Evolutionary conservation across 2,113 vertebrate species (phyloP).

Genomic region (Spea multiplicata): DNA sequence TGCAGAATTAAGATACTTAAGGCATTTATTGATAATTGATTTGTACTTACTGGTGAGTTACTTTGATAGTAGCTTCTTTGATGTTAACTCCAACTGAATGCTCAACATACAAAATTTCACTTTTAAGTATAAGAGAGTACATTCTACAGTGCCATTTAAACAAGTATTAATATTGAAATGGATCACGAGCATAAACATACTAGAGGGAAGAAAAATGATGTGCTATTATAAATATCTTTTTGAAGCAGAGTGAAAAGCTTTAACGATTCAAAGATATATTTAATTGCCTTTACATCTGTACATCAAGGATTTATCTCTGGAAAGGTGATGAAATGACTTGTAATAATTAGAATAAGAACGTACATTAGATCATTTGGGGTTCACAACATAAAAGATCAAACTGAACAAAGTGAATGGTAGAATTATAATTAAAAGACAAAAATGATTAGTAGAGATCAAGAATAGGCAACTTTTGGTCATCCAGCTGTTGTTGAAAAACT

Average conservation of each 20-base stretch:
- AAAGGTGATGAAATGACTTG: slow-evolving; percentile 19
- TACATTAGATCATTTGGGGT: slow-evolving; percentile 18
- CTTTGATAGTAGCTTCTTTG: slow-evolving; percentile 31
- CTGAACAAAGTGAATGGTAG: slow-evolving; percentile 4
- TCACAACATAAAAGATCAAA: slow-evolving; percentile 14
- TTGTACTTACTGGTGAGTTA: slow-evolving; percentile 17
- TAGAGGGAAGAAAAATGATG: slow-evolving; percentile 11
- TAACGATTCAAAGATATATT: slow-evolving; percentile 31
- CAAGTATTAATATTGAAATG: slow-evolving; percentile 10
- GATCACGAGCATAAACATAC: neutral
- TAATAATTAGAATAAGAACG: slow-evolving; percentile 13
- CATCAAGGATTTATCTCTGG: slow-evolving; percentile 13
- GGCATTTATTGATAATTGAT: slow-evolving; percentile 20
- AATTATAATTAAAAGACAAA: slow-evolving; percentile 2
- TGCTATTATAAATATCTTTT: slow-evolving; percentile 11
- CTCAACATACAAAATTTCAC: slow-evolving; percentile 6
- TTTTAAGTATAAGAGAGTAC: neutral
- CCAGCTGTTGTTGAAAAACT: too few relatives aligned
- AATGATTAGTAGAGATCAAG: too few relatives aligned
- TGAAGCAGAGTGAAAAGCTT: slow-evolving; percentile 19
- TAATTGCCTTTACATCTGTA: slow-evolving; percentile 24
- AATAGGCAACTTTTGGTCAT: too few relatives aligned
- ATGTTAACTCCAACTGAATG: slow-evolving; percentile 9
- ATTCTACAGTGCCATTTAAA: neutral
- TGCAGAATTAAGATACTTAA: slow-evolving; percentile 17